A percentile compares a stretch with the other conserved stretches of the same genome.
phyloP scores from a whole-genome alignment of 2,888 invertebrate genomes.

The Harpalus rubripes region DNA sequence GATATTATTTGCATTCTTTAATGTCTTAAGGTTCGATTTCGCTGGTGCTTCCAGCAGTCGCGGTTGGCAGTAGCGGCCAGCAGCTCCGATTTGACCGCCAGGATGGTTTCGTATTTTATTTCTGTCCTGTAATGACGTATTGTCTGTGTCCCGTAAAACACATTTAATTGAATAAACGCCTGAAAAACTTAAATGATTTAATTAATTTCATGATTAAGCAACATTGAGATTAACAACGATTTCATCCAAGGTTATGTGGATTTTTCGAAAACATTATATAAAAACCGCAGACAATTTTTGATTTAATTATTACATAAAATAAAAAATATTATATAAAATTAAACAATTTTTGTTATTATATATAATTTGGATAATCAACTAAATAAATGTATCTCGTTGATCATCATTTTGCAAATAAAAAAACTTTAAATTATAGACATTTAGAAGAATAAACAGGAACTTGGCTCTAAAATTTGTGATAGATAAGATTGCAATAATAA shows the following conservation, averaged over 20 bases:
- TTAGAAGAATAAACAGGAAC: constrained; percentile 12
- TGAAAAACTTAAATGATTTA: constrained; percentile 56
- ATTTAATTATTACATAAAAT: background rate
- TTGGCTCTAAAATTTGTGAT: background rate
- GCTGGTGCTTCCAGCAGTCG: no score
- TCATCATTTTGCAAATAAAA: constrained; percentile 33
- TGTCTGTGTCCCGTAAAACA: constrained; percentile 53
- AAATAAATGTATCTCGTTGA: constrained; percentile 19
- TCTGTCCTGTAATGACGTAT: background rate
- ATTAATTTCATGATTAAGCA: constrained; percentile 60
- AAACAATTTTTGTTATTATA: constrained; percentile 12
- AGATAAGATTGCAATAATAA: background rate
- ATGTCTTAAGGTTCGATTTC: no score
- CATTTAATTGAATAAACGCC: constrained; percentile 61
- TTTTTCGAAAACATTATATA: constrained; percentile 21
- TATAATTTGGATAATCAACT: constrained; percentile 7
- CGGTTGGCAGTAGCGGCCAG: no score
- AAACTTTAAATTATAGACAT: constrained; percentile 20
- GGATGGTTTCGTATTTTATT: no score
- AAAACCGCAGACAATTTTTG: constrained; percentile 11
- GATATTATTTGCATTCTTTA: no score
- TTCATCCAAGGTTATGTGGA: constrained; percentile 9
- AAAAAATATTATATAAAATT: constrained; percentile 7
- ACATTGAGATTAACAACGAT: constrained; percentile 46
- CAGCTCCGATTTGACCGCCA: no score